Percentiles rank a stretch among this genome's conserved stretches.
Evolutionary conservation across 2,797 vertebrate species (phyloP).

Genomic region (Melanogrammus aeglefinus): DNA sequence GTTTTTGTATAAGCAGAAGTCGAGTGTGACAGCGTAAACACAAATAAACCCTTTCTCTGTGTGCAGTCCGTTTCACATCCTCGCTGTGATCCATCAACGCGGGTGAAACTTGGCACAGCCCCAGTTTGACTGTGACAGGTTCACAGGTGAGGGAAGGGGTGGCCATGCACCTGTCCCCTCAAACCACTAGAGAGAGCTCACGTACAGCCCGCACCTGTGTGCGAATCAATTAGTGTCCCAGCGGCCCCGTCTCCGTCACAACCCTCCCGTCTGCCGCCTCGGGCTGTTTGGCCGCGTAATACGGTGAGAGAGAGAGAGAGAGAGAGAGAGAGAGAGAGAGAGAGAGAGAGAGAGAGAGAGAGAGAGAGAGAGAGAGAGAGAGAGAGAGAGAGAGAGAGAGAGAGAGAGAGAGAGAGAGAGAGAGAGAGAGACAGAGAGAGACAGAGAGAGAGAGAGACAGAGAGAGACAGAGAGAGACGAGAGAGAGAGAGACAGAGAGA

Average conservation of each 20-base stretch:
- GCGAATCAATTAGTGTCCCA: slow-evolving; percentile 46
- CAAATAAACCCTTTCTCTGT: neutral
- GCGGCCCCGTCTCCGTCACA: slow-evolving; percentile 18
- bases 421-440: too few species aligned
- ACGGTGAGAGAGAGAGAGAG: neutral
- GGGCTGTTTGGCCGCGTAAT: slow-evolving; percentile 19
- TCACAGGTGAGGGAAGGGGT: neutral
- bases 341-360: neutral
- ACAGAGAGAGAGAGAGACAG: too few species aligned
- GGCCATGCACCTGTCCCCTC: slow-evolving; percentile 37
- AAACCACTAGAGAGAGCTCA: slow-evolving; percentile 35
- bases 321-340: neutral
- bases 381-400: too few species aligned
- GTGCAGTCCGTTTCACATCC: neutral
- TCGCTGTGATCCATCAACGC: neutral
- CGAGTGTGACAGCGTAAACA: neutral
- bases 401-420: too few species aligned
- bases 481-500: neutral
- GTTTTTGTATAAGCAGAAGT: neutral
- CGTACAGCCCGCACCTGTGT: slow-evolving; percentile 46
- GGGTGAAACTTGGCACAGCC: neutral
- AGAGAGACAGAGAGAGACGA: too few species aligned
- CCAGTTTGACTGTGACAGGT: neutral
- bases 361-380: too few species aligned
- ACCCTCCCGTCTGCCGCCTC: slow-evolving; percentile 25